Evolutionary conservation across 2,797 vertebrate species (phyloP).

Genomic region (Harpagifer antarcticus): DNA sequence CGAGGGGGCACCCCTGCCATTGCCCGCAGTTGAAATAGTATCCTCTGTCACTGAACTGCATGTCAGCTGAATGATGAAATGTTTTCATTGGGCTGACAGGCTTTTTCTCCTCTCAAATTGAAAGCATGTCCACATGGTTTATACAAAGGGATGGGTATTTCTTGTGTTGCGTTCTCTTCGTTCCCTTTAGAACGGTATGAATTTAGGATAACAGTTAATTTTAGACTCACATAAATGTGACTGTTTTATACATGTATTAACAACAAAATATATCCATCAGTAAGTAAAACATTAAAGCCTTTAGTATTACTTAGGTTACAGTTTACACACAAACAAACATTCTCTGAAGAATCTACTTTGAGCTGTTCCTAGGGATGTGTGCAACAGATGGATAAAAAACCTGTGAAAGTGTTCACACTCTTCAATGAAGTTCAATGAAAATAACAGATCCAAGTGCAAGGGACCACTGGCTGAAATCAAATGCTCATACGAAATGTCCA

Average conservation of each 20-base stretch:
- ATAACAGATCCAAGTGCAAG: conserved; percentile 28
- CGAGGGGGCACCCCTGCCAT: conserved; percentile 10
- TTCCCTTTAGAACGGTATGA: neutral
- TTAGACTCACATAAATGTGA: conserved; percentile 5
- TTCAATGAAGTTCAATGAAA: conserved; percentile 28
- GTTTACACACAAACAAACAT: neutral
- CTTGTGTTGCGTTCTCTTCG: neutral
- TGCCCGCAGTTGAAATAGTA: conserved; percentile 53
- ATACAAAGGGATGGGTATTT: neutral
- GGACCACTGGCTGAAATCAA: conserved; percentile 29
- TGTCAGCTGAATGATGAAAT: conserved; percentile 45
- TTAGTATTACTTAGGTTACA: neutral
- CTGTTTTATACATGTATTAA: neutral
- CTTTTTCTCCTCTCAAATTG: conserved; percentile 3
- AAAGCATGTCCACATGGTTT: conserved; percentile 15
- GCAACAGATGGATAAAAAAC: conserved; percentile 8
- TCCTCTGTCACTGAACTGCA: conserved; percentile 34
- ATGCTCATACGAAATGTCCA: conserved; percentile 28
- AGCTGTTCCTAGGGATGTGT: conserved; percentile 24
- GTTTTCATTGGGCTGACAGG: conserved; percentile 40
- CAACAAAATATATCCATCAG: neutral
- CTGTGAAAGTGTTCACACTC: conserved; percentile 25
- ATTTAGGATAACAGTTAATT: neutral
- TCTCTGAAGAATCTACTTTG: neutral
- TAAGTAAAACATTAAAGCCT: neutral